These are phyloP conservation scores for Chaetodon trifascialis DNA, from an alignment of 2,113 vertebrate genomes.

Conservation along the genomic window DNA sequence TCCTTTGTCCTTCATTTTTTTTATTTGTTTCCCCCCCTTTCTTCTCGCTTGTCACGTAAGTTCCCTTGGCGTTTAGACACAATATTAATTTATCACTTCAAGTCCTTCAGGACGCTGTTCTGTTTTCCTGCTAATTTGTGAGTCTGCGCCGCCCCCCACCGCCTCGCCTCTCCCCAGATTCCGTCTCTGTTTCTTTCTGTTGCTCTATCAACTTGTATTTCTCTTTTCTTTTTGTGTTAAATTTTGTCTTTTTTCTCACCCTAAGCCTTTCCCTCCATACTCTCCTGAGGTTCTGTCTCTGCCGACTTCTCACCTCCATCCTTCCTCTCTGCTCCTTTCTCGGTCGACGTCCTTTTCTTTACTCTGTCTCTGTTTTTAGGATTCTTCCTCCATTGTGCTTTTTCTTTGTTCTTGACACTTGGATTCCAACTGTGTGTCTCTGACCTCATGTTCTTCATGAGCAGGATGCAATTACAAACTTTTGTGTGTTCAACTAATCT, in stretches of 20 bases:
- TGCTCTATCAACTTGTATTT: slow-evolving; percentile 30
- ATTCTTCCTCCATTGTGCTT: not conserved
- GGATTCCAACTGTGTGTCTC: not conserved
- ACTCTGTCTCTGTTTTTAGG: not conserved
- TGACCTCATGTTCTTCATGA: not conserved
- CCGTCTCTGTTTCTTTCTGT: not conserved
- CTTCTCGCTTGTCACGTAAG: slow-evolving; percentile 17
- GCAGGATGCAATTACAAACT: not conserved
- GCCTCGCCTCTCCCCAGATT: slow-evolving; percentile 1
- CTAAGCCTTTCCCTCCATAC: not conserved
- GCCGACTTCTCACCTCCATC: not conserved
- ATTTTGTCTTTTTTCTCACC: slow-evolving; percentile 22
- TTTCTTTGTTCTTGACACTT: not conserved
- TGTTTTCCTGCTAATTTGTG: slow-evolving; percentile 50
- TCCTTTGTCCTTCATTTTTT: slow-evolving; percentile 12
- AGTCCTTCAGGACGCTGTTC: slow-evolving; percentile 42
- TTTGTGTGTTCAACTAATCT: not conserved
- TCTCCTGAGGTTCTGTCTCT: slow-evolving; percentile 27
- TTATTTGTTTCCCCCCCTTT: not conserved
- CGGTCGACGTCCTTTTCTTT: not conserved
- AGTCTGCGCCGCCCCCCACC: not conserved
- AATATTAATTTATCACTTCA: slow-evolving; percentile 58
- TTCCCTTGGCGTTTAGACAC: slow-evolving; percentile 52
- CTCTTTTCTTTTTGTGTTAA: slow-evolving; percentile 8
- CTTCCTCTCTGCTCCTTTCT: not conserved